A percentile compares a stretch with the other conserved stretches of the same genome.
Evolutionary conservation across 2,888 invertebrate genomes (phyloP).

Genomic region (Andrena minutula): DNA sequence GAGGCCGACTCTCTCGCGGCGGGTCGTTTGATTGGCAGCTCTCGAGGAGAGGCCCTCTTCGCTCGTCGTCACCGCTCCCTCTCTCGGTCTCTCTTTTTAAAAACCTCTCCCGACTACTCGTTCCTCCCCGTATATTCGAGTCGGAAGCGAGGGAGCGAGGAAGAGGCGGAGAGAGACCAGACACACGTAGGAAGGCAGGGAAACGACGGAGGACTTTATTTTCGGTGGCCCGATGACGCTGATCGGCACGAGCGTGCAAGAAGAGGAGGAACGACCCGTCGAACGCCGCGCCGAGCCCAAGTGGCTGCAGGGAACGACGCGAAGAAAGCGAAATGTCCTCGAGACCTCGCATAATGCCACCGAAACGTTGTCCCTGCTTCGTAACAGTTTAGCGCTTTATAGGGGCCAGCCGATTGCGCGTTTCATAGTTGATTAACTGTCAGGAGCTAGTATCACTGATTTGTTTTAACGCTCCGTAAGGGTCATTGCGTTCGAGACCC

Average conservation of each 20-base stretch:
- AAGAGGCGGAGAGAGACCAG: slow-evolving; percentile 30
- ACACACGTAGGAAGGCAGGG: slow-evolving; percentile 28
- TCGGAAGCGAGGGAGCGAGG: slow-evolving; percentile 63
- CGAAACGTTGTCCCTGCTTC: slow-evolving; percentile 15
- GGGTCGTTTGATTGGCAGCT: slow-evolving; percentile 76
- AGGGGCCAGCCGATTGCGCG: slow-evolving; percentile 5
- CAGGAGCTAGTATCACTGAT: too few species aligned
- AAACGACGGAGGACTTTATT: slow-evolving; percentile 73
- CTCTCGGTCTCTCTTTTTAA: slow-evolving; percentile 46
- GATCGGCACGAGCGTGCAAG: slow-evolving; percentile 54
- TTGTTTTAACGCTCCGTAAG: too few species aligned
- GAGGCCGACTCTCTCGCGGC: slow-evolving; percentile 64
- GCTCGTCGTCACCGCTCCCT: slow-evolving; percentile 28
- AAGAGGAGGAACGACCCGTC: slow-evolving; percentile 54
- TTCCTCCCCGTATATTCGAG: slow-evolving; percentile 55
- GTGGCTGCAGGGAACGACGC: slow-evolving; percentile 15
- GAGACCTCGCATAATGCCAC: slow-evolving; percentile 44
- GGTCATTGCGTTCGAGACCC: too few species aligned
- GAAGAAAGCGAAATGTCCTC: slow-evolving; percentile 54
- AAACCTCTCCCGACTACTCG: slow-evolving; percentile 54
- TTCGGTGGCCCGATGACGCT: slow-evolving; percentile 67
- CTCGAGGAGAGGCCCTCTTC: slow-evolving; percentile 65
- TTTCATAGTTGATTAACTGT: background rate
- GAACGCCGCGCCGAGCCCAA: slow-evolving; percentile 25
- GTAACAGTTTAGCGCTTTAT: slow-evolving; percentile 41